phyloP scores from a whole-genome alignment of 2,113 vertebrate species.

The Paracanthobrama guichenoti region DNA sequence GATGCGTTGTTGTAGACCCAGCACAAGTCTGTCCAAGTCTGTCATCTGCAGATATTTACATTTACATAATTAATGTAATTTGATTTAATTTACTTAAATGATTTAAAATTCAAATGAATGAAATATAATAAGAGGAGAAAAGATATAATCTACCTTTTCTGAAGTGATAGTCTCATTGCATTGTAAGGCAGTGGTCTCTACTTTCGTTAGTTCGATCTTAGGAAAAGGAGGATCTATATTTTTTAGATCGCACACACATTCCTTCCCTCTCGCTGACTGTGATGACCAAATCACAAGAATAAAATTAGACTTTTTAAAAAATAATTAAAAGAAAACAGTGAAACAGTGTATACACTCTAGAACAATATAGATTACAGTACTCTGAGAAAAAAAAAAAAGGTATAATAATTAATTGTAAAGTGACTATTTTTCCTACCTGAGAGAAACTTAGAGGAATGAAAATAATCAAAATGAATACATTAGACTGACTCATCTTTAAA shows the following conservation, averaged over 20 bases:
- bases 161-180: conserved; percentile 61
- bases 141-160: conserved; percentile 50
- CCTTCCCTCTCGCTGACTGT: conserved; percentile 47
- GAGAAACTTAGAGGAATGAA: conserved; percentile 54
- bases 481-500: conserved; percentile 17
- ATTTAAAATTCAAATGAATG: neutral
- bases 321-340: neutral
- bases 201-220: conserved; percentile 52
- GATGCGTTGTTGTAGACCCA: conserved; percentile 67
- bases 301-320: neutral
- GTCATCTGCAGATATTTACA: conserved; percentile 48
- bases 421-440: conserved; percentile 62
- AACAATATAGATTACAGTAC: neutral
- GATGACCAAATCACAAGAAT: neutral
- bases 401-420: neutral
- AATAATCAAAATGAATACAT: conserved; percentile 6
- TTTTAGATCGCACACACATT: conserved; percentile 69
- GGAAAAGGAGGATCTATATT: conserved; percentile 64
- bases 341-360: neutral
- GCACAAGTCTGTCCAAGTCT: conserved; percentile 60
- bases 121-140: neutral
- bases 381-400: neutral
- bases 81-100: neutral
- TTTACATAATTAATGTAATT: neutral
- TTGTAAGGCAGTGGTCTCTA: conserved; percentile 33